These are phyloP conservation scores for Rousettus leschenaultii DNA, from an alignment of 2,113 vertebrate genomes.

Conservation along the genomic window DNA sequence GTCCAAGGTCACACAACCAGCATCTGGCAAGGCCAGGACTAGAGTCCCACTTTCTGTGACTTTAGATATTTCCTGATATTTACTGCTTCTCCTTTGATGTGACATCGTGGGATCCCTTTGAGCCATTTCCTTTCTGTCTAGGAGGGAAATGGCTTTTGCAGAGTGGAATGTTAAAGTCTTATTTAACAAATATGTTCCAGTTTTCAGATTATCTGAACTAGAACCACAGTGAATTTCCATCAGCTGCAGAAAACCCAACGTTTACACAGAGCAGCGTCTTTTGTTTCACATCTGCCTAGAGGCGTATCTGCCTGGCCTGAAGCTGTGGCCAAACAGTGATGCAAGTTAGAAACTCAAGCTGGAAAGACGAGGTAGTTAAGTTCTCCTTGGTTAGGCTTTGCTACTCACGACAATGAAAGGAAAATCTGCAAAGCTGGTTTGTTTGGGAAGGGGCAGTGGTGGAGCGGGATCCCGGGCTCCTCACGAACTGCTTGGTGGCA, in stretches of 20 bases:
- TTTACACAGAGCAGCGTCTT: constrained; percentile 63
- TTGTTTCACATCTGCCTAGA: constrained; percentile 60
- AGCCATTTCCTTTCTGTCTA: not conserved
- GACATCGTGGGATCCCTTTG: not conserved
- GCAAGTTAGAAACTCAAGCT: constrained; percentile 43
- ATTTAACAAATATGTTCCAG: not conserved
- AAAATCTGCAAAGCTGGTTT: not conserved
- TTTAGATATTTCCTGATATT: not conserved
- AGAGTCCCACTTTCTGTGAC: not conserved
- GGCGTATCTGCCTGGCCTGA: not conserved
- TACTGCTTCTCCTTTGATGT: not conserved
- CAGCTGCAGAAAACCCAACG: constrained; percentile 55
- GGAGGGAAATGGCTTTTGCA: not conserved
- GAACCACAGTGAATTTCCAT: constrained; percentile 69
- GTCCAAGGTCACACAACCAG: not conserved
- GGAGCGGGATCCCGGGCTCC: not conserved
- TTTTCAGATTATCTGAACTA: constrained; percentile 13
- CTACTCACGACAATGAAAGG: constrained; percentile 18
- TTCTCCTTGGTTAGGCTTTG: constrained; percentile 11
- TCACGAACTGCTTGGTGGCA: not conserved
- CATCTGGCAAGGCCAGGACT: not conserved
- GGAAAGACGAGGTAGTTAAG: not conserved
- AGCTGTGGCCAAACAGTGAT: constrained; percentile 40
- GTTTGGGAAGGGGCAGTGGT: not conserved
- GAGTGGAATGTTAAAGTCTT: constrained; percentile 5